Evolutionary conservation across 2,797 vertebrate genomes (phyloP).

Genomic region (Rhynchonycteris naso): DNA sequence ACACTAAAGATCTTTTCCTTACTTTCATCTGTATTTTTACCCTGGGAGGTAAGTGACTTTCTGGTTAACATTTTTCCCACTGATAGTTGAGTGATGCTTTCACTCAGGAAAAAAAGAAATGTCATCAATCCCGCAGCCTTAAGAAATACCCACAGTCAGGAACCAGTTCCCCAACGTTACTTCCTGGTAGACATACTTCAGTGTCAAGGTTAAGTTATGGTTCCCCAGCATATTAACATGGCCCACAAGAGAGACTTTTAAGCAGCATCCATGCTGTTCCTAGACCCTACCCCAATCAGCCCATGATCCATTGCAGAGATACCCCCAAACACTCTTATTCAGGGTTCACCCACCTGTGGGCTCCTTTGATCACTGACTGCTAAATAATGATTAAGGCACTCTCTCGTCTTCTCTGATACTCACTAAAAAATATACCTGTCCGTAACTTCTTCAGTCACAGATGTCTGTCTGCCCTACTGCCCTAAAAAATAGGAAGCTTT

Average conservation of each 20-base stretch:
- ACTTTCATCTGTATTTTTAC: not conserved
- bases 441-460: not conserved
- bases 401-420: not conserved
- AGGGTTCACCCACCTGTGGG: not conserved
- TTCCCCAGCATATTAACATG: slow-evolving; percentile 93
- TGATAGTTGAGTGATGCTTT: slow-evolving; percentile 90
- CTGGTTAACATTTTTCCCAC: slow-evolving; percentile 93
- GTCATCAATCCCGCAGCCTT: slow-evolving; percentile 91
- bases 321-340: not conserved
- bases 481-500: not conserved
- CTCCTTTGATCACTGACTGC: not conserved
- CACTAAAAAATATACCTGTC: not conserved
- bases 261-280: slow-evolving; percentile 92
- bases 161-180: slow-evolving; percentile 93
- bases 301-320: slow-evolving; percentile 59
- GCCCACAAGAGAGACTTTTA: slow-evolving; percentile 92
- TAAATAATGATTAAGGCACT: not conserved
- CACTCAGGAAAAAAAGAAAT: slow-evolving; percentile 86
- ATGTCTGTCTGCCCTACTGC: not conserved
- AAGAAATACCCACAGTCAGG: slow-evolving; percentile 91
- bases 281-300: slow-evolving; percentile 76
- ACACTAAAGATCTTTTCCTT: not conserved
- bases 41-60: slow-evolving; percentile 91
- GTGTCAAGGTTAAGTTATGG: slow-evolving; percentile 91
- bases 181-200: slow-evolving; percentile 91